Evolutionary conservation across 1,140 invertebrate genomes (phyloP).

Genomic region (Pogonomyrmex barbatus): DNA sequence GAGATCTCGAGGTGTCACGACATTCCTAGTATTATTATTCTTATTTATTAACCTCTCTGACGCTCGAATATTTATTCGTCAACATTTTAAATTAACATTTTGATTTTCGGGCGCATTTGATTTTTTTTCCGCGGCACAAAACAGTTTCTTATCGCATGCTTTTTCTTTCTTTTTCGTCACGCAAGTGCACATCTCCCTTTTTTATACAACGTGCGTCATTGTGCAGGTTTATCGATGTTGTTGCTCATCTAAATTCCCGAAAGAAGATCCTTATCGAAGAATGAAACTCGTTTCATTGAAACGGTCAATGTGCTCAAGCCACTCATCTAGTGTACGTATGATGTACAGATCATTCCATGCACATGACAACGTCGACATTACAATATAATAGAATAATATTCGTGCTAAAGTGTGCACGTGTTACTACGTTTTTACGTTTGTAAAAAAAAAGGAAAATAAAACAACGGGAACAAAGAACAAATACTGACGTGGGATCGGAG

Average conservation of each 20-base stretch:
- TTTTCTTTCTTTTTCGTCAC: background rate
- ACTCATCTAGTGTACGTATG: background rate
- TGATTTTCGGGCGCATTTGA: background rate
- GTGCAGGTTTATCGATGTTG: background rate
- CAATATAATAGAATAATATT: background rate
- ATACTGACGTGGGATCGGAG: background rate
- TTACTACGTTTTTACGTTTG: background rate
- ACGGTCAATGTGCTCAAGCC: slow-evolving; percentile 12
- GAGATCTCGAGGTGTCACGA: background rate
- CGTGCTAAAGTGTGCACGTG: background rate
- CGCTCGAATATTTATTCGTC: background rate
- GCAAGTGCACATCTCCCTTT: background rate
- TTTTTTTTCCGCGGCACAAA: background rate
- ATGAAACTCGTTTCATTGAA: slow-evolving; percentile 29
- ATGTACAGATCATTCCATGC: slow-evolving; percentile 7
- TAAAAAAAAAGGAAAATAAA: background rate
- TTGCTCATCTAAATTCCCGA: slow-evolving; percentile 24
- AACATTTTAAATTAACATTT: background rate
- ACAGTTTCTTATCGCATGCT: background rate
- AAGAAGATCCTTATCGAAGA: slow-evolving; percentile 7
- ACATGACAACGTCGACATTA: background rate
- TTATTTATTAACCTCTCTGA: slow-evolving; percentile 11
- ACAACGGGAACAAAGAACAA: background rate
- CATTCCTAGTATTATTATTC: background rate
- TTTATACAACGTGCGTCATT: background rate